phyloP scores from a whole-genome alignment of 2,113 vertebrate species.

The Cryptomyrus ogoouensis region DNA sequence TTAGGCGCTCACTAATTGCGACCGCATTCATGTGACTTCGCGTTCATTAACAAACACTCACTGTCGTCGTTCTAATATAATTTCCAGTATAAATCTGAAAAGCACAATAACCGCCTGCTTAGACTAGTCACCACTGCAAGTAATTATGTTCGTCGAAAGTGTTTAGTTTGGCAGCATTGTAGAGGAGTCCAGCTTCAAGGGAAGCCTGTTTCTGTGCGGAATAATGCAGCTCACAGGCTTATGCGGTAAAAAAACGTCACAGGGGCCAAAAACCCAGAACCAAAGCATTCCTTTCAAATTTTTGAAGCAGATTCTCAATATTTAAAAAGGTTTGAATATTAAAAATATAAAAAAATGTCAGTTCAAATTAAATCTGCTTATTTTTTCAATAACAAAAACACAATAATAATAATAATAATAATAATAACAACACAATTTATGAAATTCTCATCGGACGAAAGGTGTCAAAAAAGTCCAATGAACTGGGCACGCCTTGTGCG shows the following conservation, averaged over 20 bases:
- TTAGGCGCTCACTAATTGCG: background rate
- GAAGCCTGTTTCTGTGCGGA: background rate
- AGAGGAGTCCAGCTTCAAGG: background rate
- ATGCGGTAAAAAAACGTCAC: background rate
- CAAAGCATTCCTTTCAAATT: background rate
- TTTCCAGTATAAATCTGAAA: background rate
- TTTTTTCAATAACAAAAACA: background rate
- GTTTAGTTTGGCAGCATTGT: too few relatives aligned
- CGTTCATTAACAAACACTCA: background rate
- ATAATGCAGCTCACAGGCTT: background rate
- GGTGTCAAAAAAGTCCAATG: background rate
- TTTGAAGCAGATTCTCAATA: background rate
- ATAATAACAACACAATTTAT: background rate
- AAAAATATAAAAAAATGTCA: background rate
- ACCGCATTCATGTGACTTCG: background rate
- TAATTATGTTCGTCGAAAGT: background rate
- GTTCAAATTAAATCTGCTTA: background rate
- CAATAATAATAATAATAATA: background rate
- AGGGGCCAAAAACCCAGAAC: background rate
- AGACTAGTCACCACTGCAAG: background rate
- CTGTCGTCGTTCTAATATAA: background rate
- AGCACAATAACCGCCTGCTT: background rate
- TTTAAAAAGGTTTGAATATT: background rate
- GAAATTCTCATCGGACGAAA: background rate
- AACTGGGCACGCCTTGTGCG: background rate